Base-by-base conservation (phyloP, 2,113 vertebrate genomes). In the Tragelaphus strepsiceros region DNA sequence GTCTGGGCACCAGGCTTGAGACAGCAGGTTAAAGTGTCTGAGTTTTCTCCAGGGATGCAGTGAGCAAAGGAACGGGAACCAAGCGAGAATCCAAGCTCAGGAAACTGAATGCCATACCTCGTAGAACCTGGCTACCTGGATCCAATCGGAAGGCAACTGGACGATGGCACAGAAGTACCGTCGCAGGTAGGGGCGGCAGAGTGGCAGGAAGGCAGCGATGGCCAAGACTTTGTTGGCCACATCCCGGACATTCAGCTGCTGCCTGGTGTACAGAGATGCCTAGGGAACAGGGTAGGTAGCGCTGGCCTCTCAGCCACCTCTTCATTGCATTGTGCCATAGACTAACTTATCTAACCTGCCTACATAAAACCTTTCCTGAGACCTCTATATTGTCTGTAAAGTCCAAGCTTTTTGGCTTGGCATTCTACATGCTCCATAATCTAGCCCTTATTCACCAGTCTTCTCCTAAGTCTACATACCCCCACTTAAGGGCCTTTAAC, bases 111-210 rank as follows among this genome's bases (percentile, higher is more conserved):
- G 32, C 22, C 93, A 83, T 97, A 99, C 98, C 98, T 99, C 98
- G 62, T 99, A 99, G 86, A 99, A 97, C 67, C 98, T 93, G 14
- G 99, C 99, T 6, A 99, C 99, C 56, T 99, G 99, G 97, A 99
- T 99, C 99, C 99, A 99, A 59, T 99, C 99, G 0, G 99, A 99
- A 6, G 99, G 99, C 71, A 99, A 98, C 97, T 99, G 99, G 4
- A 99, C 98, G 0, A 99, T 98, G 5, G 99, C 97, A 59, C 99
- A 99, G 98, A 99, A 99, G 97, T 99, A 99, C 35, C 99, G 98
- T 90, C 99, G 99, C 67, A 99, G 82, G 43, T 99, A 98, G 1
- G 98, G 98, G 91, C 99, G 99, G 74, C 99, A 99, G 67, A 97
- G 30, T 0, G 98, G 98, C 54, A 99, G 98, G 90, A 96, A 98